Base-by-base conservation (phyloP, 2,888 invertebrate species). In the Leuctra nigra region DNA sequence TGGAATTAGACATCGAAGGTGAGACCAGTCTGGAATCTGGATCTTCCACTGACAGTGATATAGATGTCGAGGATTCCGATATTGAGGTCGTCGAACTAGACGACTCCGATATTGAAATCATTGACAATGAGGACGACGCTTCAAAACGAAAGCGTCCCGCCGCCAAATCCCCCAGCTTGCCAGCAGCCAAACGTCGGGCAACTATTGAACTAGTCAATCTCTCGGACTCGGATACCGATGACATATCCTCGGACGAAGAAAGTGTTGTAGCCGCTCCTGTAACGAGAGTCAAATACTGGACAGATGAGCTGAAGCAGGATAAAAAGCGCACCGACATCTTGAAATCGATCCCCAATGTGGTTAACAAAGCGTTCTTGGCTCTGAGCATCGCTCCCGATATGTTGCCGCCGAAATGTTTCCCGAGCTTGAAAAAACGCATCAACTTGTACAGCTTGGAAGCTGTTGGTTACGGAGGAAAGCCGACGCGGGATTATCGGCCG, bases 281-380 rank as follows among this genome's bases (percentile, higher is more conserved):
- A n/a, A 20, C 23, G 23, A 44, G 54, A 29, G 11, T 29, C 11
- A 29, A 29, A 29, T 11, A 29, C 11, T 29, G 29, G 29, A 29
- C 29, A 11, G 29, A 29, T 6, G 6, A 6, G 6, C 11, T 29
- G 29, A 29, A 29, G 11, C 6, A 29, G 25, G 41, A 54, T 14
- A 4, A 16, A 4, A 33, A 54, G n/a, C 41, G 54, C 6, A 41
- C n/a, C 20, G n/a, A 23, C 6, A 41, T 54, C 20, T 16, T 54
- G 25, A 16, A 25, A n/a, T 33, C 41, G 13, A 54, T 54, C 6
- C 39, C 39, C 13, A 41, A 54, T 23, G 33, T 41, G 16, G 41
- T 29, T 25, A 25, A 24, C 7, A 41, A 44, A 3, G 7, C 41
- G 13, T 33, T 41, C 9, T 16, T 54, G 14, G 20, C 25, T 24